phyloP scores from a whole-genome alignment of 2,888 invertebrate genomes.

The Eristalis tenax region DNA sequence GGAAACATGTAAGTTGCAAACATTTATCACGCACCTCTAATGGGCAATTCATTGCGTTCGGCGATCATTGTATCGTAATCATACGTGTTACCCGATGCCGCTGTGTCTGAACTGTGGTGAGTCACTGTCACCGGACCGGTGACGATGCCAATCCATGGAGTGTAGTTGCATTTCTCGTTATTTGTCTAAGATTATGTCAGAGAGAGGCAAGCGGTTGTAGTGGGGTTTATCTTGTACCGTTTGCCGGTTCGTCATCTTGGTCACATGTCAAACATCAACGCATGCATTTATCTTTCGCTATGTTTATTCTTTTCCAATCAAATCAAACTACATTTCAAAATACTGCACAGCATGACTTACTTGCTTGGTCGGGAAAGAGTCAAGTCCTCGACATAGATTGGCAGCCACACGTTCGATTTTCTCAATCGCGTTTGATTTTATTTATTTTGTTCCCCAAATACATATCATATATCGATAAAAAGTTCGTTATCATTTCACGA shows the following conservation, averaged over 20 bases:
- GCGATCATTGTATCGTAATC: not conserved
- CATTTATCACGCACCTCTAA: not conserved
- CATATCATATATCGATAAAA: no score
- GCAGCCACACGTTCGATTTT: no score
- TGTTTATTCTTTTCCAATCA: no score
- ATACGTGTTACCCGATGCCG: not conserved
- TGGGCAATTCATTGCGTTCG: not conserved
- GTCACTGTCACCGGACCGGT: not conserved
- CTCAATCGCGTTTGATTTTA: no score
- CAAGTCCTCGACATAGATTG: no score
- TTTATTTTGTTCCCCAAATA: no score
- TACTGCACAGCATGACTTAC: no score
- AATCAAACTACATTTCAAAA: no score
- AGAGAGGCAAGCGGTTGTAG: not conserved
- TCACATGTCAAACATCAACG: not conserved
- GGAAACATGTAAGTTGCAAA: slow-evolving; percentile 90
- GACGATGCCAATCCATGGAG: not conserved
- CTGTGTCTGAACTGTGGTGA: not conserved
- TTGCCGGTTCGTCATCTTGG: not conserved
- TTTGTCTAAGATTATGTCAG: not conserved
- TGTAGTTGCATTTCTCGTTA: not conserved
- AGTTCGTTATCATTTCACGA: no score
- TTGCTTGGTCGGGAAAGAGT: no score
- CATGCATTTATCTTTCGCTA: no score
- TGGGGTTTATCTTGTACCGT: not conserved